A percentile compares a stretch with the other conserved stretches of the same genome.
Conservation (phyloP, 2,888 invertebrate species). For the Entomobrya multifasciata region DNA sequence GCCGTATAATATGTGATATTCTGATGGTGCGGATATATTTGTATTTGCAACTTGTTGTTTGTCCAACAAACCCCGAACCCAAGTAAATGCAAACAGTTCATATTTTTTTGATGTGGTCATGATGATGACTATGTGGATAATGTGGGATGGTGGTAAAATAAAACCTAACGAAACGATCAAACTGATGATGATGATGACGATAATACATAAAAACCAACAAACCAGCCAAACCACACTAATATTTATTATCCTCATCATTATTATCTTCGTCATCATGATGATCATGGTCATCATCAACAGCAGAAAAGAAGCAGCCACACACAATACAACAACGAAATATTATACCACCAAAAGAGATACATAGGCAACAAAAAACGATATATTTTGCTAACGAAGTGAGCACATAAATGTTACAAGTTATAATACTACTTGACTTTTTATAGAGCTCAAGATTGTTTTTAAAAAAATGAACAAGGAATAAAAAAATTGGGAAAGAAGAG, state of each 20-base stretch:
- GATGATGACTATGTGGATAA: background rate
- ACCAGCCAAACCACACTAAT: conserved; percentile 74
- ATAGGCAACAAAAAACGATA: conserved; percentile 8
- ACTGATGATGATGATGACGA: background rate
- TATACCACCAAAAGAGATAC: conserved; percentile 42
- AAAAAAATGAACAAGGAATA: background rate
- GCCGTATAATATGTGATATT: no score
- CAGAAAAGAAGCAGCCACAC: no score
- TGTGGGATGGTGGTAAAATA: conserved; percentile 55
- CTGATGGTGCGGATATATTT: no score
- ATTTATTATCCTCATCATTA: conserved; percentile 73
- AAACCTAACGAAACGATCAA: conserved; percentile 56
- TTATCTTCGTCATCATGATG: no score
- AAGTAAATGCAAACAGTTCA: conserved; percentile 44
- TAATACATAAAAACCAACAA: conserved; percentile 67
- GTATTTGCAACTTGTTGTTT: conserved; percentile 36
- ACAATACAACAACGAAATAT: conserved; percentile 53
- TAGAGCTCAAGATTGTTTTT: no score
- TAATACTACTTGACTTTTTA: no score
- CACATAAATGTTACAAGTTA: background rate
- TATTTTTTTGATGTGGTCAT: conserved; percentile 52
- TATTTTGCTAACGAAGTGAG: conserved; percentile 41
- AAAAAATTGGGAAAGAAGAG: background rate
- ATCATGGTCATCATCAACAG: no score
- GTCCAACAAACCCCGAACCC: background rate